Evolutionary conservation across 2,888 invertebrate genomes (phyloP).

Genomic region (Leptinotarsa rubiginosa): DNA sequence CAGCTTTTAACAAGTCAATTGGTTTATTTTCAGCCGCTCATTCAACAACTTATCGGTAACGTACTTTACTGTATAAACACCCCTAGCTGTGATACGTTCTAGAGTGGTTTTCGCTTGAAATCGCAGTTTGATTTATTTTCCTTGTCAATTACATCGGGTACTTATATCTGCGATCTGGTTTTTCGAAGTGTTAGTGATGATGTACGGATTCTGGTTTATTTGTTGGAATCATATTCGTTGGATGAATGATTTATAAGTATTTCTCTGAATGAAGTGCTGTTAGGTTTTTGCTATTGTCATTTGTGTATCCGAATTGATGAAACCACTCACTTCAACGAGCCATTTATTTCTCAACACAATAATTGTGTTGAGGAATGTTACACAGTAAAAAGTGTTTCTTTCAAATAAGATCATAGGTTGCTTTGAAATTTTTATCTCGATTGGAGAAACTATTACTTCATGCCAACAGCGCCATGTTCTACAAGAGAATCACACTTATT

Average conservation of each 20-base stretch:
- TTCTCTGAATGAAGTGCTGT: neutral
- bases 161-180: conserved; percentile 39
- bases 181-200: conserved; percentile 25
- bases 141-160: conserved; percentile 46
- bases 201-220: conserved; percentile 18
- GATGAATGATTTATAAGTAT: conserved; percentile 6
- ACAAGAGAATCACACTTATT: too few relatives aligned
- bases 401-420: too few relatives aligned
- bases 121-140: conserved; percentile 43
- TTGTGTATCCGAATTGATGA: too few relatives aligned
- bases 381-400: too few relatives aligned
- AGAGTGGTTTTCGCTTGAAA: conserved; percentile 37
- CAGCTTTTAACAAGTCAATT: conserved; percentile 62
- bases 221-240: conserved; percentile 12
- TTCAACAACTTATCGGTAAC: conserved; percentile 48
- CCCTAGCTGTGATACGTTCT: conserved; percentile 30
- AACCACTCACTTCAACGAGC: too few relatives aligned
- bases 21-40: conserved; percentile 55
- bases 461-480: too few relatives aligned
- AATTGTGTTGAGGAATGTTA: too few relatives aligned
- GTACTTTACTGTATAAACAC: conserved; percentile 31
- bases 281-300: too few relatives aligned
- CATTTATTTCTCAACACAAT: too few relatives aligned
- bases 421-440: too few relatives aligned
- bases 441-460: too few relatives aligned